phyloP scores from a whole-genome alignment of 2,888 invertebrate genomes.

The Pecten maximus region DNA sequence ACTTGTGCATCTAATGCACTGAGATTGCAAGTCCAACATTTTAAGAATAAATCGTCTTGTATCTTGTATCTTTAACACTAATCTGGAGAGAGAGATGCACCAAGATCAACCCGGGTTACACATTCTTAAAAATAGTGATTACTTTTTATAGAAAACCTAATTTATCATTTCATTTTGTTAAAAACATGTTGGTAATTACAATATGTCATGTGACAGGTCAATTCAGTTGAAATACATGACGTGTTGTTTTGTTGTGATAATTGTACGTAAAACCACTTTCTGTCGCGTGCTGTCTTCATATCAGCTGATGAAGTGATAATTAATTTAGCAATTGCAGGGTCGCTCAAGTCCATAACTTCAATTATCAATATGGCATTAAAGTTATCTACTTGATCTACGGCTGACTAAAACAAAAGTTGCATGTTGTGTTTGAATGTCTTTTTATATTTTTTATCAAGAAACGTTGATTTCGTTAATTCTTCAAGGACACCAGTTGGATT shows the following conservation, averaged over 20 bases:
- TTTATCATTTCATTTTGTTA: no score
- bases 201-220: background rate
- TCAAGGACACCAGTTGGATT: slow-evolving; percentile 6
- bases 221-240: background rate
- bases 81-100: background rate
- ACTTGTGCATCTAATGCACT: no score
- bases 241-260: background rate
- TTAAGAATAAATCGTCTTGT: no score
- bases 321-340: background rate
- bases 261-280: background rate
- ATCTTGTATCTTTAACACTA: no score
- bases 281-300: background rate
- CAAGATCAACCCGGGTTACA: background rate
- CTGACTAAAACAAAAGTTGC: slow-evolving; percentile 11
- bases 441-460: background rate
- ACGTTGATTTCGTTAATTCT: background rate
- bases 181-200: background rate
- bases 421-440: background rate
- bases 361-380: background rate
- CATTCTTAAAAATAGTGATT: no score
- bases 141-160: no score
- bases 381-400: background rate
- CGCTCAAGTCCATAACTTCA: background rate
- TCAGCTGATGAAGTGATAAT: background rate
- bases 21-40: no score